Percentiles rank a stretch among this genome's conserved stretches.
These are phyloP conservation scores for Dryococelus australis DNA, from an alignment of 2,888 invertebrate species.

Conservation along the genomic window DNA sequence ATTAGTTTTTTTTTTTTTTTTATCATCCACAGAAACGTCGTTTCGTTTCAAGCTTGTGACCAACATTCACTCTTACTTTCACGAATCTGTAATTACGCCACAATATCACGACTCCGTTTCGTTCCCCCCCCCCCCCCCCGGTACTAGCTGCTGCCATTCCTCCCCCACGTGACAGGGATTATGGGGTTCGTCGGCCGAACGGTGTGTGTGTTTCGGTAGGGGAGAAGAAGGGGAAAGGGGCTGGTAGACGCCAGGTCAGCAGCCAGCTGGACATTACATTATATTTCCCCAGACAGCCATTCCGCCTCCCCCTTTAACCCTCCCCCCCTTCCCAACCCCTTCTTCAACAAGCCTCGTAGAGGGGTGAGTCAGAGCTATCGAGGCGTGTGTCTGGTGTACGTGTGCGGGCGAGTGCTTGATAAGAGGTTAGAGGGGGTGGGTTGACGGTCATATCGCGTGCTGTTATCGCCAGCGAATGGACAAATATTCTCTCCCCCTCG, in stretches of 20 bases:
- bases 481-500: background rate
- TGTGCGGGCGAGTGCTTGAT: background rate
- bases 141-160: background rate
- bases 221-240: background rate
- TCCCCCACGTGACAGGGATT: background rate
- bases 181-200: background rate
- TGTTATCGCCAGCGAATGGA: background rate
- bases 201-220: background rate
- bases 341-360: background rate
- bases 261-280: slow-evolving; percentile 1
- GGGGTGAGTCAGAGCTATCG: slow-evolving; percentile 11
- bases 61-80: background rate
- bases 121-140: background rate
- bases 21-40: too few species aligned
- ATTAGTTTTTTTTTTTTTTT: too few species aligned
- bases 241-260: background rate
- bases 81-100: background rate
- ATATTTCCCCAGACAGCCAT: slow-evolving; percentile 16
- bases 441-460: background rate
- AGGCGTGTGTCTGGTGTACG: background rate
- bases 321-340: background rate
- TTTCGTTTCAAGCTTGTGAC: background rate
- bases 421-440: background rate
- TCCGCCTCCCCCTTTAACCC: background rate
- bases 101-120: background rate